These are phyloP conservation scores for Atta cephalotes DNA, from an alignment of 1,140 invertebrate species.

Conservation along the genomic window DNA sequence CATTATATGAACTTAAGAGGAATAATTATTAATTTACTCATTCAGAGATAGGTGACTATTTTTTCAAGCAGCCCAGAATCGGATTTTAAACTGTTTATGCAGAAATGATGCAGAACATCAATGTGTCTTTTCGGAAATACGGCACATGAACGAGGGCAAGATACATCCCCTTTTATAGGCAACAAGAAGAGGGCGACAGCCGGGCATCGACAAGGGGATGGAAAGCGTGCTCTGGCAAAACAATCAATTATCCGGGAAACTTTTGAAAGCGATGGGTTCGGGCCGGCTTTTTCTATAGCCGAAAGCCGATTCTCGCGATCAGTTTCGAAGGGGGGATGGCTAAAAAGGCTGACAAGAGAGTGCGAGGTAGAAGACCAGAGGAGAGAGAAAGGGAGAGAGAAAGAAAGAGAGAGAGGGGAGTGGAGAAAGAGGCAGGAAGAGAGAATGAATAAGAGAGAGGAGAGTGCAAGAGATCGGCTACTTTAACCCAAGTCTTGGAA, in stretches of 20 bases:
- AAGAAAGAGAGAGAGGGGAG: not conserved
- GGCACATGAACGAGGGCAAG: constrained; percentile 9
- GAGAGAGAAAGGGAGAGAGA: not conserved
- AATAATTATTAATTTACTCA: not conserved
- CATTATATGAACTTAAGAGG: not conserved
- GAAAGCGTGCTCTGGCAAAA: constrained; percentile 79
- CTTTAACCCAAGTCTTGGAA: constrained; percentile 80
- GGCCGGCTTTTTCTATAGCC: constrained; percentile 67
- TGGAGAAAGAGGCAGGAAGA: not conserved
- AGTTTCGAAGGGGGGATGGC: constrained; percentile 73
- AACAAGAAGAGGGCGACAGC: constrained; percentile 58
- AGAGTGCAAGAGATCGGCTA: constrained; percentile 72
- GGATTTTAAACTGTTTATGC: constrained; percentile 12
- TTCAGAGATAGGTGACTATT: not conserved
- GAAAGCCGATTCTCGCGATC: constrained; percentile 78
- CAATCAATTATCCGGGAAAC: constrained; percentile 85
- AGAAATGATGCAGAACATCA: constrained; percentile 20
- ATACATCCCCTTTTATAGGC: constrained; percentile 37
- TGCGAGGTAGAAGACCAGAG: not conserved
- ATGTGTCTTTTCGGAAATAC: constrained; percentile 29
- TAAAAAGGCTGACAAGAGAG: constrained; percentile 35
- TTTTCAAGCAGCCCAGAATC: constrained; percentile 34
- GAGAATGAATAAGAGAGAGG: constrained; percentile 8
- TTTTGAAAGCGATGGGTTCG: constrained; percentile 76
- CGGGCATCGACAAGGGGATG: constrained; percentile 65